A percentile compares a stretch with the other conserved stretches of the same genome.
phyloP scores from a whole-genome alignment of 2,797 vertebrate species.

The Denticeps clupeoides region DNA sequence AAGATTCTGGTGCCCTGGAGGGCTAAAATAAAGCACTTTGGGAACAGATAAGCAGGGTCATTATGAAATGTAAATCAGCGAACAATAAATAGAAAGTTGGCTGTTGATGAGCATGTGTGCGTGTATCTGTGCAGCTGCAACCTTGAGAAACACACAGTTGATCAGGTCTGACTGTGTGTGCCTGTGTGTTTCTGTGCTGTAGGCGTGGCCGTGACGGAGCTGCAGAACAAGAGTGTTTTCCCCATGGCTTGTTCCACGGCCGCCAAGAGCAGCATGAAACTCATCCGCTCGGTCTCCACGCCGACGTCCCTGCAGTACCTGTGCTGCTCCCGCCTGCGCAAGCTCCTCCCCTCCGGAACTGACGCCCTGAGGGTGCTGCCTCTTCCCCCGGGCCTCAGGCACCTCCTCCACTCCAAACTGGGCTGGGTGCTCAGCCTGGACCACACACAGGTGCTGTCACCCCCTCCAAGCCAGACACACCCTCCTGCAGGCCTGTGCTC shows the following conservation, averaged over 20 bases:
- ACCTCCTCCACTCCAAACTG: slow-evolving; percentile 84
- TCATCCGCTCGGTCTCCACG: slow-evolving; percentile 82
- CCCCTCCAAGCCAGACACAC: slow-evolving; percentile 27
- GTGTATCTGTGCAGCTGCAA: too few species aligned
- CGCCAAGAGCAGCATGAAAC: slow-evolving; percentile 97
- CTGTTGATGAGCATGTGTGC: too few species aligned
- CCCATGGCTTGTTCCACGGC: slow-evolving; percentile 96
- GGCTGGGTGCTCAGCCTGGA: slow-evolving; percentile 92
- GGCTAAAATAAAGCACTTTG: too few species aligned
- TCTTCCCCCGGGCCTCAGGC: slow-evolving; percentile 85
- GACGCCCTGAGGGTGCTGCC: slow-evolving; percentile 84
- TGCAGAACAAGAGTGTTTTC: slow-evolving; percentile 84
- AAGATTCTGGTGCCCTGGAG: too few species aligned
- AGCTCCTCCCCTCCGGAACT: slow-evolving; percentile 74
- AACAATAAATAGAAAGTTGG: too few species aligned
- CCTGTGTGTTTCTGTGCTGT: too few species aligned
- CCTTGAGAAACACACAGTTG: too few species aligned
- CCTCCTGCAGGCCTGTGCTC: slow-evolving; percentile 42
- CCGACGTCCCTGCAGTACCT: slow-evolving; percentile 89
- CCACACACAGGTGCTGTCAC: slow-evolving; percentile 31
- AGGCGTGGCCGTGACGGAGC: slow-evolving; percentile 84
- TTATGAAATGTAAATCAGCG: too few species aligned
- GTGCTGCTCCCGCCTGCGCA: slow-evolving; percentile 86
- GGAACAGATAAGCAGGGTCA: too few species aligned
- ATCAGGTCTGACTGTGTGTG: too few species aligned